Conservation (phyloP, 1,140 invertebrate genomes). For the Armadillidium nasatum region DNA sequence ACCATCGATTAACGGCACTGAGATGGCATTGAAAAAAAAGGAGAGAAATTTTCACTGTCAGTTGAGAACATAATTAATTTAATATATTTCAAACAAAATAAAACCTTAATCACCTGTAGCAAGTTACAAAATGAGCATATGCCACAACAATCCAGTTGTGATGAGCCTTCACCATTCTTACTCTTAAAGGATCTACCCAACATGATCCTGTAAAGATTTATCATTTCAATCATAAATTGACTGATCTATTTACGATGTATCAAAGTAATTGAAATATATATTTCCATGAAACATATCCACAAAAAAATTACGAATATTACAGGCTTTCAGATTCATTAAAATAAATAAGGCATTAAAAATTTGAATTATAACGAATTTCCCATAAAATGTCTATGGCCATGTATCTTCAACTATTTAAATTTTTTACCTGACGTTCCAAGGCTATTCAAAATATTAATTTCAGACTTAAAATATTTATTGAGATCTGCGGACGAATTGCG, state of each 20-base stretch:
- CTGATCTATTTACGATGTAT: too few relatives aligned
- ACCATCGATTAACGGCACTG: neutral
- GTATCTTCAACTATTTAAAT: too few relatives aligned
- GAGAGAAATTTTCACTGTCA: neutral
- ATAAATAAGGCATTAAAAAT: too few relatives aligned
- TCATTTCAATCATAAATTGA: neutral
- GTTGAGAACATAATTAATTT: neutral
- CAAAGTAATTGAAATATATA: too few relatives aligned
- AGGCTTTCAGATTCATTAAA: too few relatives aligned
- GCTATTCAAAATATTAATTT: conserved; percentile 63
- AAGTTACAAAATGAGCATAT: conserved; percentile 90
- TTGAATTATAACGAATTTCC: too few relatives aligned
- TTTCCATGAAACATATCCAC: too few relatives aligned
- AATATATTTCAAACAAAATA: neutral
- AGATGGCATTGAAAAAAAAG: neutral
- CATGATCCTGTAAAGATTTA: conserved; percentile 35
- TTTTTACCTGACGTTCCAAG: conserved; percentile 57
- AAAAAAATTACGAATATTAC: too few relatives aligned
- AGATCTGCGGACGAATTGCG: conserved; percentile 71
- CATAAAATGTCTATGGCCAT: too few relatives aligned
- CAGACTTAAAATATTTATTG: conserved; percentile 64
- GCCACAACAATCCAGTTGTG: conserved; percentile 97
- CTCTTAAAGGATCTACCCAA: conserved; percentile 78
- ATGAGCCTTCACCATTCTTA: conserved; percentile 92
- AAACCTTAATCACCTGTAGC: conserved; percentile 66